Conservation (phyloP, 2,888 invertebrate species). For the Leucophenga montana region DNA sequence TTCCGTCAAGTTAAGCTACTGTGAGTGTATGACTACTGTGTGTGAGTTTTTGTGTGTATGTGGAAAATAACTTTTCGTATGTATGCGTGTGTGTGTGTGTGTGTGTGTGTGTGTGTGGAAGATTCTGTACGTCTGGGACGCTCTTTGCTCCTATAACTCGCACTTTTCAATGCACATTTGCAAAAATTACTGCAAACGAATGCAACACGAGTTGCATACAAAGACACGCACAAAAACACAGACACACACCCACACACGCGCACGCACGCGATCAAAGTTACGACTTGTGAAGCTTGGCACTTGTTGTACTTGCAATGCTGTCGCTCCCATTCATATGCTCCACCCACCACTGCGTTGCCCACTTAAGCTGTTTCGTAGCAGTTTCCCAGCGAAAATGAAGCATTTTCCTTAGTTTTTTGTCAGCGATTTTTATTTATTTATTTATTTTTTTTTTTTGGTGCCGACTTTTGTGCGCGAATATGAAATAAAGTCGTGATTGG, state of each 20-base stretch:
- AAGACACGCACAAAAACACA: background rate
- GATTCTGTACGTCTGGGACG: background rate
- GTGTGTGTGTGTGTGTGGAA: background rate
- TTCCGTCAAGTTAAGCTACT: background rate
- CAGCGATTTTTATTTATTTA: constrained; percentile 25
- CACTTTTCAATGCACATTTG: constrained; percentile 9
- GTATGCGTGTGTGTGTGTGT: background rate
- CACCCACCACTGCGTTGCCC: constrained; percentile 21
- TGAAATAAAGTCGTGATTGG: constrained; percentile 61
- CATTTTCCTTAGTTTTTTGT: constrained; percentile 45
- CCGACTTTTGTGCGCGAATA: constrained; percentile 61
- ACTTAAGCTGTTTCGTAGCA: constrained; percentile 33
- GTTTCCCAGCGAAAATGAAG: constrained; percentile 60
- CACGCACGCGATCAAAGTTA: no score
- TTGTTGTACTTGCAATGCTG: constrained; percentile 9
- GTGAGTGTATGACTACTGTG: no score
- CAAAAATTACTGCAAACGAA: constrained; percentile 33
- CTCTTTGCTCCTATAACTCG: no score
- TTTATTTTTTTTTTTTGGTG: constrained; percentile 34
- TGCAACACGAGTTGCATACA: constrained; percentile 24
- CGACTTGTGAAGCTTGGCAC: constrained; percentile 5
- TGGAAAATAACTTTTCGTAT: background rate
- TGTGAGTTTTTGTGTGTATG: constrained; percentile 7
- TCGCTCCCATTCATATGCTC: background rate
- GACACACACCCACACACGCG: no score